phyloP scores from a whole-genome alignment of 2,113 vertebrate genomes.

The Nannospalax galili region DNA sequence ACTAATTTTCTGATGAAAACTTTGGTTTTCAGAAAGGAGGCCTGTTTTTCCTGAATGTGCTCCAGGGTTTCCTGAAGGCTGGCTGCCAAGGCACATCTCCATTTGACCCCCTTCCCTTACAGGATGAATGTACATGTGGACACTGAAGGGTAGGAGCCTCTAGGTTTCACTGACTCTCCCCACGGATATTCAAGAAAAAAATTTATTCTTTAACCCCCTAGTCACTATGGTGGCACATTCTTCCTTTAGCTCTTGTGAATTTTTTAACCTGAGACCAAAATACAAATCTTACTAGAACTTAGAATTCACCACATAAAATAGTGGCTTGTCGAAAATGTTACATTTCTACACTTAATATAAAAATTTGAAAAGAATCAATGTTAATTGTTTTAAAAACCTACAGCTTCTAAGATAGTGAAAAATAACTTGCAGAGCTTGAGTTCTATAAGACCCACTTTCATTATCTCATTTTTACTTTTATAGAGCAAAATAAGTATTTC shows the following conservation, averaged over 20 bases:
- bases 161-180: not conserved
- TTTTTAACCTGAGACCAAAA: slow-evolving; percentile 18
- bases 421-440: not conserved
- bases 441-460: not conserved
- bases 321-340: slow-evolving; percentile 19
- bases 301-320: slow-evolving; percentile 15
- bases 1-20: not conserved
- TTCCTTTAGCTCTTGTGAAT: not conserved
- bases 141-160: not conserved
- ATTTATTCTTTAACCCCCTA: not conserved
- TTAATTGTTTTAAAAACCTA: slow-evolving; percentile 40
- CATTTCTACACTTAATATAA: slow-evolving; percentile 51
- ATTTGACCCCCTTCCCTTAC: not conserved
- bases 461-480: slow-evolving; percentile 45
- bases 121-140: not conserved
- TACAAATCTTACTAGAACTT: slow-evolving; percentile 27
- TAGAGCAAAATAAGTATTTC: not conserved
- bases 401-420: not conserved
- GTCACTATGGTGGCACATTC: not conserved
- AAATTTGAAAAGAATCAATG: slow-evolving; percentile 25
- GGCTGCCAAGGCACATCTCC: not conserved
- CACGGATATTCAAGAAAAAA: not conserved
- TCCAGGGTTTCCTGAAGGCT: slow-evolving; percentile 8
- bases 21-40: not conserved
- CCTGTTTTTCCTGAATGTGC: not conserved